These are phyloP conservation scores for Sarcophilus harrisii DNA, from an alignment of 2,797 vertebrate species.

Conservation along the genomic window DNA sequence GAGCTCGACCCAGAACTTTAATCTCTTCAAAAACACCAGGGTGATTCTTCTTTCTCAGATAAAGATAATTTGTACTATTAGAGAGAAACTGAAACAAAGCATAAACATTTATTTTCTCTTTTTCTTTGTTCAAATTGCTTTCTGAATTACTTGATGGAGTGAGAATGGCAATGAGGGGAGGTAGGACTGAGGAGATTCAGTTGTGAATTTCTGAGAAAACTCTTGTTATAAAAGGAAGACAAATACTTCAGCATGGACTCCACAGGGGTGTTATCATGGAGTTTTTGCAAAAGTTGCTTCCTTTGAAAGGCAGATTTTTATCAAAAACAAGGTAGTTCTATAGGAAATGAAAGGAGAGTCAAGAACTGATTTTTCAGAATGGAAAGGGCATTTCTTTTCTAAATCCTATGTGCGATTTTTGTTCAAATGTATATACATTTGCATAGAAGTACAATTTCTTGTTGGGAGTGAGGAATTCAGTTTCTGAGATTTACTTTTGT, in stretches of 20 bases:
- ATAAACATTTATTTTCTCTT: slow-evolving; percentile 42
- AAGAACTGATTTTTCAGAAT: neutral
- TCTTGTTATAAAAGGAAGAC: neutral
- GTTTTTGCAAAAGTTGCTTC: neutral
- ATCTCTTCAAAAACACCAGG: slow-evolving; percentile 54
- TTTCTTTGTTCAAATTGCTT: slow-evolving; percentile 43
- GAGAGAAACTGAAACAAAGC: slow-evolving; percentile 51
- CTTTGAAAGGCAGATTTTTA: neutral
- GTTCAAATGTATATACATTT: too few relatives aligned
- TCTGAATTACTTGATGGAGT: neutral
- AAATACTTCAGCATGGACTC: neutral
- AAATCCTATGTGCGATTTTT: slow-evolving; percentile 36
- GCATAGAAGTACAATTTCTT: neutral
- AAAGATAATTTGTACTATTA: slow-evolving; percentile 17
- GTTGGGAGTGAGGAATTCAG: neutral
- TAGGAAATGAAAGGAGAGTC: neutral
- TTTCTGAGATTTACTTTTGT: neutral
- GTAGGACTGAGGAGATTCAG: neutral
- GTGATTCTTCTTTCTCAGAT: slow-evolving; percentile 35
- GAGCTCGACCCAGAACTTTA: slow-evolving; percentile 67
- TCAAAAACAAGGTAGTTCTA: neutral
- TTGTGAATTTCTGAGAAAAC: neutral
- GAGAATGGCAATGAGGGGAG: neutral
- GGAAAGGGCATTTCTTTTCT: slow-evolving; percentile 1
- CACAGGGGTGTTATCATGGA: neutral